phyloP scores from a whole-genome alignment of 2,113 vertebrate genomes.

The Nannobrachium achirus region DNA sequence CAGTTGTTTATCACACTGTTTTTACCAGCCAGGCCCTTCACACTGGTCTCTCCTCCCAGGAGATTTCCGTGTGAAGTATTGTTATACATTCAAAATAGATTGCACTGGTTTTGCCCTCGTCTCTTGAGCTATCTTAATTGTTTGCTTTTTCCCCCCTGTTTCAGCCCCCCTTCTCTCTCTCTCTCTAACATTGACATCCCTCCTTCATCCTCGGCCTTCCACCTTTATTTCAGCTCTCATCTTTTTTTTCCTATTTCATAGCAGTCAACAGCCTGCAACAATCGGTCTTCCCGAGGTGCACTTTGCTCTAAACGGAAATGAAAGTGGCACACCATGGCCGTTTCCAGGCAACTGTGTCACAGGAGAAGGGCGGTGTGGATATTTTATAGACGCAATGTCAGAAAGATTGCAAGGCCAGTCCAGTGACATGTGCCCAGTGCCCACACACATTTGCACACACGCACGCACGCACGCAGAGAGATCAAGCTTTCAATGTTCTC shows the following conservation, averaged over 20 bases:
- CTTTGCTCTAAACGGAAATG: constrained; percentile 59
- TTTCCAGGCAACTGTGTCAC: constrained; percentile 73
- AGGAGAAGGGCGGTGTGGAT: constrained; percentile 55
- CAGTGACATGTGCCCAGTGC: constrained; percentile 34
- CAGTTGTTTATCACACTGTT: constrained; percentile 73
- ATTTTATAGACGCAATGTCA: constrained; percentile 65
- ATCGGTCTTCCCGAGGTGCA: constrained; percentile 47
- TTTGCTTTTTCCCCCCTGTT: constrained; percentile 1
- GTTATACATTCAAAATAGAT: constrained; percentile 1
- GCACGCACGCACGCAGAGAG: neutral
- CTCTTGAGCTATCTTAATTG: neutral
- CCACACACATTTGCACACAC: constrained; percentile 2
- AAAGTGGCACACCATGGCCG: constrained; percentile 64
- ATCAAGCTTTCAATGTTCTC: too few species aligned
- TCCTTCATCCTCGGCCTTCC: neutral
- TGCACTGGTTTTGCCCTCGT: neutral
- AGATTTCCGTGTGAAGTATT: constrained; percentile 43
- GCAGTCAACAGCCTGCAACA: constrained; percentile 55
- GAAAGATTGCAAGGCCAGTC: constrained; percentile 60
- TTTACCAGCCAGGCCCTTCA: constrained; percentile 53
- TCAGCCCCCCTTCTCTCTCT: constrained; percentile 10
- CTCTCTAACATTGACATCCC: neutral
- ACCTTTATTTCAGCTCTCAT: neutral
- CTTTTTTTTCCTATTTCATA: neutral
- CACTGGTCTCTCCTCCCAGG: constrained; percentile 53